A percentile compares a stretch with the other conserved stretches of the same genome.
Conservation (phyloP, 2,888 invertebrate species). For the Pimpla rufipes region DNA sequence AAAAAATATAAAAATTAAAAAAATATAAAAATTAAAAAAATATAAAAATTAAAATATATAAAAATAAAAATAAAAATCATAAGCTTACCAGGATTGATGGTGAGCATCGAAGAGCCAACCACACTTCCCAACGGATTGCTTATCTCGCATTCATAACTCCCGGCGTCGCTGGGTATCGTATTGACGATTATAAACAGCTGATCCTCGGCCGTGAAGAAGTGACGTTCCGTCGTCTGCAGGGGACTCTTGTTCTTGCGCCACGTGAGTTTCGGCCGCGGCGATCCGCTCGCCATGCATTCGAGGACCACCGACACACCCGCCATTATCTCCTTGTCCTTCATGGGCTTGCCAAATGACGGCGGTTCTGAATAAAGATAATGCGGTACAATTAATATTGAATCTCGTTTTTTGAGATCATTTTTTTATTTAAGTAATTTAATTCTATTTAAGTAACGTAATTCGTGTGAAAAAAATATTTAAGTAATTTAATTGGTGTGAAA, state of each 20-base stretch:
- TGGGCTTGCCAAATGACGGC: slow-evolving; percentile 94
- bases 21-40: no score
- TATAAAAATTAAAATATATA: no score
- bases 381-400: not conserved
- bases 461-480: no score
- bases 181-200: slow-evolving; percentile 95
- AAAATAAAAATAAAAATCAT: not conserved
- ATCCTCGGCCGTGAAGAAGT: slow-evolving; percentile 95
- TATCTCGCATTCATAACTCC: slow-evolving; percentile 95
- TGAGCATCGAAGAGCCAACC: slow-evolving; percentile 90
- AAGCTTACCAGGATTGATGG: slow-evolving; percentile 88
- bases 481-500: no score
- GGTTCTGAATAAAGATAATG: slow-evolving; percentile 88
- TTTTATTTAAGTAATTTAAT: no score
- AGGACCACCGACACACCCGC: slow-evolving; percentile 94
- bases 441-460: no score
- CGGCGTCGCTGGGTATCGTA: slow-evolving; percentile 92
- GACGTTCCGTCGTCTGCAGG: slow-evolving; percentile 91
- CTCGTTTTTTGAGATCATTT: not conserved
- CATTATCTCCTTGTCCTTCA: slow-evolving; percentile 93
- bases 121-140: slow-evolving; percentile 94
- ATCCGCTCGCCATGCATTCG: slow-evolving; percentile 95
- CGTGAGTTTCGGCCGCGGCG: slow-evolving; percentile 92
- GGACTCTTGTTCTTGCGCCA: slow-evolving; percentile 95
- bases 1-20: no score